Conservation (phyloP, 2,113 vertebrate genomes). For the Melanerpes aurifrons region DNA sequence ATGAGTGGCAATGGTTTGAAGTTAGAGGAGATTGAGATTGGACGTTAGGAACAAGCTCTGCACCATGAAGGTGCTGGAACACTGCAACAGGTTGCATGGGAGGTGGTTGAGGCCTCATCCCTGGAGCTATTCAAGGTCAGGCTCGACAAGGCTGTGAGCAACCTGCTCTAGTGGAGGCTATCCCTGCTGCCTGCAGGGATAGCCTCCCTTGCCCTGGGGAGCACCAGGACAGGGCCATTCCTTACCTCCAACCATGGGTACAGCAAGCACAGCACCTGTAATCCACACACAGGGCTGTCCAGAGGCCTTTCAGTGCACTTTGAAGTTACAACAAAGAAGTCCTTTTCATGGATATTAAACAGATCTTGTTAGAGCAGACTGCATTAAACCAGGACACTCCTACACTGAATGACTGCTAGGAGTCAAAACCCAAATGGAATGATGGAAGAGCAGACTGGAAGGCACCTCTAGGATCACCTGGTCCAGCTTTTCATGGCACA, state of each 20-base stretch:
- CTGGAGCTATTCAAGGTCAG: too few species aligned
- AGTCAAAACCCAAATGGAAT: background rate
- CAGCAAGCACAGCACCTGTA: background rate
- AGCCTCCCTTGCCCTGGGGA: background rate
- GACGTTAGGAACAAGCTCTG: too few species aligned
- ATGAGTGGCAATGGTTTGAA: too few species aligned
- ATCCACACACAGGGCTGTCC: rapidly evolving
- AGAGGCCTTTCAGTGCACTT: background rate
- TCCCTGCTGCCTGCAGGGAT: too few species aligned
- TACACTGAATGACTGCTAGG: background rate
- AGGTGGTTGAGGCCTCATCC: too few species aligned
- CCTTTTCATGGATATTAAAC: constrained; percentile 42
- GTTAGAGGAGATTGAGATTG: too few species aligned
- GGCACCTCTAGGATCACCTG: too few species aligned
- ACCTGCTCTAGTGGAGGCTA: too few species aligned
- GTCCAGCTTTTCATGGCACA: too few species aligned
- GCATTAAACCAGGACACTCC: background rate
- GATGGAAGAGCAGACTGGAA: too few species aligned
- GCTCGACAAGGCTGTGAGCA: too few species aligned
- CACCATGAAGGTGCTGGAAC: too few species aligned
- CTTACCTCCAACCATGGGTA: background rate
- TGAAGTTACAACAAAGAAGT: constrained; percentile 36
- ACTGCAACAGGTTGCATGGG: background rate
- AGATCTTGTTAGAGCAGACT: background rate
- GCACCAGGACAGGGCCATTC: background rate